Evolutionary conservation across 1,140 invertebrate genomes (phyloP).

Genomic region (Nylanderia fulva): DNA sequence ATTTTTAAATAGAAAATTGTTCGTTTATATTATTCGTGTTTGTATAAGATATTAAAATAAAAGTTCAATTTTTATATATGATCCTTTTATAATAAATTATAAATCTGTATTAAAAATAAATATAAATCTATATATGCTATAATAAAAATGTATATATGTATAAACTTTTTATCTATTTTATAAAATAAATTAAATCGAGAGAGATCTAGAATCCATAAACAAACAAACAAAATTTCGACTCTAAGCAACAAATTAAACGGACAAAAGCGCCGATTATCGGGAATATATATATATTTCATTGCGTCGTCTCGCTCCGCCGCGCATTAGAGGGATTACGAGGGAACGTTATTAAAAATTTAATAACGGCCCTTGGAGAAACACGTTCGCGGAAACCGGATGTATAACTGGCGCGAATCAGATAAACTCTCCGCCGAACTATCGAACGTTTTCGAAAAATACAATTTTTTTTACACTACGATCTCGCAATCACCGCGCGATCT

Average conservation of each 20-base stretch:
- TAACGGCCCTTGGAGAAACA: slow-evolving; percentile 48
- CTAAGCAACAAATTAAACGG: slow-evolving; percentile 40
- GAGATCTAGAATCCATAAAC: too few relatives aligned
- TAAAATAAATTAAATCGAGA: too few relatives aligned
- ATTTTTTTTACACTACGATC: slow-evolving; percentile 57
- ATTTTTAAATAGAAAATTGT: too few relatives aligned
- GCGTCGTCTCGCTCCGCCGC: neutral
- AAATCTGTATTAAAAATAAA: too few relatives aligned
- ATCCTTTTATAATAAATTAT: too few relatives aligned
- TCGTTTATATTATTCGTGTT: too few relatives aligned
- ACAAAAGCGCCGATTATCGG: slow-evolving; percentile 32
- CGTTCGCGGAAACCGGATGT: slow-evolving; percentile 15
- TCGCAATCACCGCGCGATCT: slow-evolving; percentile 66
- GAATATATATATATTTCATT: slow-evolving; percentile 8
- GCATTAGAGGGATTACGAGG: slow-evolving; percentile 29
- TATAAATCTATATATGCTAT: too few relatives aligned
- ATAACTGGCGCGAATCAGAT: slow-evolving; percentile 63
- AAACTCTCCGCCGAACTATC: slow-evolving; percentile 48
- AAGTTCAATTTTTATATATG: too few relatives aligned
- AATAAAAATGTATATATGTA: too few relatives aligned
- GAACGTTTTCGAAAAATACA: slow-evolving; percentile 65
- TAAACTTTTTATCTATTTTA: too few relatives aligned
- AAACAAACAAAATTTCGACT: too few relatives aligned
- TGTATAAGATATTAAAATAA: too few relatives aligned
- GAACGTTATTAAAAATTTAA: slow-evolving; percentile 48